Base-by-base conservation (phyloP, 2,888 invertebrate species). In the Philopedon plagiatum region DNA sequence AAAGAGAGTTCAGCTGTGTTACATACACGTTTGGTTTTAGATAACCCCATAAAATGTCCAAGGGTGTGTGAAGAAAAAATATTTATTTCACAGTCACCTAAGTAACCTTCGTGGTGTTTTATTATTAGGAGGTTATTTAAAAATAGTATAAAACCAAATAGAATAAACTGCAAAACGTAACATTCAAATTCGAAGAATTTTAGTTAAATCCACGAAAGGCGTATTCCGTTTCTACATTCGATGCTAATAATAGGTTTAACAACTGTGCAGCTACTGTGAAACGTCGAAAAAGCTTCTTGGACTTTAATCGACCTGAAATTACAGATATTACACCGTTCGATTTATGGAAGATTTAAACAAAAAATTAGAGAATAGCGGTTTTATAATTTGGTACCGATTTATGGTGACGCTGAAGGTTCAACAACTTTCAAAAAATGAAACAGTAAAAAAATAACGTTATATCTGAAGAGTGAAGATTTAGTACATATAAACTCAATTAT, bases 291-390 rank as follows among this genome's bases (percentile, higher is more conserved):
- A 49, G 49, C 23, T 49, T 21, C 49, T 49, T 49, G 23, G 11
- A 49, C 49, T 49, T 49, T 49, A 49, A 49, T 23, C 23, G 49
- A 49, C 49, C 49, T 49, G 21, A 49, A 49, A 49, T 23, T 49
- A 49, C 49, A 49, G 23, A 49, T 49, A 49, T 49, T 49, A 46
- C 19, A 46, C 21, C 13, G 11, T 46, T 3, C 5, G 19, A 18
- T 41, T 41, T 41, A 46, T 11, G 46, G 46, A 46, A 46, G 46
- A 49, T 49, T 49, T 49, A 23, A 18, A 23, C 19, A 49, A 49
- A 11, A 49, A 49, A 49, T 49, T 23, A 49, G 23, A 49, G 49
- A 23, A 49, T 49, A 49, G n/a, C 49, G 8, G 49, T 49, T 0
- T 34, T 11, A n/a, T 11, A 49, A 23, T 23, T 49, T 23, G 2